Percentiles rank a stretch among this genome's conserved stretches.
Conservation (phyloP, 37 sponge, comb jelly and placozoan species). For the Oscarella lobularis region DNA sequence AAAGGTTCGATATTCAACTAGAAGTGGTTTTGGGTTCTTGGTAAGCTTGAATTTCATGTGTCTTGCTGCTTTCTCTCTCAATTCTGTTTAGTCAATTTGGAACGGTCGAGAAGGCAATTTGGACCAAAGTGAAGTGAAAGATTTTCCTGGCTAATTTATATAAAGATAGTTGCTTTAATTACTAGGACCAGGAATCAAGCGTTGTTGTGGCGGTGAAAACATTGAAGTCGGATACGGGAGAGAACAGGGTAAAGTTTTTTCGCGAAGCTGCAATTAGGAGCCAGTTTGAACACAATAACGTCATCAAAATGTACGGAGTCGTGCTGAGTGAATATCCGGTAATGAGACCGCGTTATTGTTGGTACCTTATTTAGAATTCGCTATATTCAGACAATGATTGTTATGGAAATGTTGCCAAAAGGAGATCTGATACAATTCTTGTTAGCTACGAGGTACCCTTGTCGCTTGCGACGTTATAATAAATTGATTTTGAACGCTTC, state of each 20-base stretch:
- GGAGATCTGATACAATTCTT: neutral
- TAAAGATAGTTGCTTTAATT: too few relatives aligned
- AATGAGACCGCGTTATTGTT: too few relatives aligned
- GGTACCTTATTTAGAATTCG: neutral
- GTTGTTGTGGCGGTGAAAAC: neutral
- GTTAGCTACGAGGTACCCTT: neutral
- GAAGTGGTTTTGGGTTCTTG: too few relatives aligned
- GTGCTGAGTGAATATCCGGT: neutral
- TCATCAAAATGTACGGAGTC: neutral
- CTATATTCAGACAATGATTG: neutral
- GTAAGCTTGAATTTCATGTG: too few relatives aligned
- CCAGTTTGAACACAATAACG: neutral
- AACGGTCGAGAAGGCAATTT: slow-evolving; percentile 25
- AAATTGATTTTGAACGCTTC: too few relatives aligned
- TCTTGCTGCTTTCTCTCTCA: too few relatives aligned
- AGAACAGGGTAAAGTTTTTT: neutral
- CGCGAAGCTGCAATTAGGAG: neutral
- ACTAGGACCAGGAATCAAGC: too few relatives aligned
- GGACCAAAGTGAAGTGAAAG: too few relatives aligned
- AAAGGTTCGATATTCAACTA: too few relatives aligned
- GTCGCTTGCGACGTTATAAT: too few relatives aligned
- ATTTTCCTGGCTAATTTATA: too few relatives aligned
- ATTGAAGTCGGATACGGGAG: neutral
- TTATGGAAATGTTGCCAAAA: neutral
- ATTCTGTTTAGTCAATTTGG: slow-evolving; percentile 19